A percentile compares a stretch with the other conserved stretches of the same genome.
Evolutionary conservation across 2,797 vertebrate species (phyloP).

Genomic region (Bufotes viridis): DNA sequence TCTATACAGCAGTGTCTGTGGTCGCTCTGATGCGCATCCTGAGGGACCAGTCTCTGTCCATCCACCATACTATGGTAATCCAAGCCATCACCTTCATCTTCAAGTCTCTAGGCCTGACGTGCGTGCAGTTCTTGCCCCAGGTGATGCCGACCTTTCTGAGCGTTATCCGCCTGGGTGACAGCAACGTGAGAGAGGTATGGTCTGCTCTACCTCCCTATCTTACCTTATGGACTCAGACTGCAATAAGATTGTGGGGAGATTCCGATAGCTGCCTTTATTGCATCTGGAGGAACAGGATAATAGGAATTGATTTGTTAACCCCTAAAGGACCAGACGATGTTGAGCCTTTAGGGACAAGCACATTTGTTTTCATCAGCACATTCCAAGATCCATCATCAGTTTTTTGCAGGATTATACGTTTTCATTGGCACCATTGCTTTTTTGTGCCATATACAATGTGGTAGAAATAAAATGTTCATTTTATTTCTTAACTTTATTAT

Average conservation of each 20-base stretch:
- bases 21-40: slow-evolving; percentile 98
- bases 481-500: no score
- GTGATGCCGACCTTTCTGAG: slow-evolving; percentile 99
- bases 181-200: slow-evolving; percentile 91
- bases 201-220: background rate
- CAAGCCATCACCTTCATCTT: slow-evolving; percentile 99
- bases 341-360: no score
- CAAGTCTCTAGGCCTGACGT: slow-evolving; percentile 97
- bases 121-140: slow-evolving; percentile 97
- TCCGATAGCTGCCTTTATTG: no score
- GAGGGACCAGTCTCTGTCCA: slow-evolving; percentile 94
- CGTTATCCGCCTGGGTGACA: slow-evolving; percentile 94
- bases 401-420: no score
- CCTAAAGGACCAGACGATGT: fast-evolving
- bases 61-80: slow-evolving; percentile 98
- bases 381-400: no score
- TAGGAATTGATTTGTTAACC: no score
- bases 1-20: slow-evolving; percentile 96
- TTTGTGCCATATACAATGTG: no score
- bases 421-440: no score
- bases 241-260: no score
- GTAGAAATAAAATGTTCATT: no score
- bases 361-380: no score
- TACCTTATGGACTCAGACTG: background rate
- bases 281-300: no score